These are phyloP conservation scores for Nomada flava DNA, from an alignment of 2,888 invertebrate species.

Conservation along the genomic window DNA sequence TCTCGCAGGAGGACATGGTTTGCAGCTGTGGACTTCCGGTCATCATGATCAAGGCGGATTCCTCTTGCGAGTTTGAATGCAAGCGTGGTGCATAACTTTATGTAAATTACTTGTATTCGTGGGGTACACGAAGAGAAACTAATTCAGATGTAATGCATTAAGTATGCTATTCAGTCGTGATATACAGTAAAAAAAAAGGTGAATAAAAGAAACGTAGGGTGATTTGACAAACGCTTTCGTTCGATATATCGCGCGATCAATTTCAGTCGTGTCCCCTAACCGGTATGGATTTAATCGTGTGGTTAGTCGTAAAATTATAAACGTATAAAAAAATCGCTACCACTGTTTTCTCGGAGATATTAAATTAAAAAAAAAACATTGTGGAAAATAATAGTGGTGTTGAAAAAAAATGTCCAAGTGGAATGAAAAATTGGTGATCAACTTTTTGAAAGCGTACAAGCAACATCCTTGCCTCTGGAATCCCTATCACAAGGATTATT, in stretches of 20 bases:
- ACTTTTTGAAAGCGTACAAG: slow-evolving; percentile 71
- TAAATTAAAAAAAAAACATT: neutral
- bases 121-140: neutral
- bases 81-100: slow-evolving; percentile 13
- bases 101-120: neutral
- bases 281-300: neutral
- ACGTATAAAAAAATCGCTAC: slow-evolving; percentile 18
- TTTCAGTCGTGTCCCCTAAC: slow-evolving; percentile 38
- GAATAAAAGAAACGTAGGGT: neutral
- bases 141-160: neutral
- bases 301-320: slow-evolving; percentile 36
- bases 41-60: slow-evolving; percentile 43
- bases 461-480: slow-evolving; percentile 77
- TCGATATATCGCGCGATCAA: slow-evolving; percentile 45
- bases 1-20: slow-evolving; percentile 33
- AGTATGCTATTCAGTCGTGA: neutral
- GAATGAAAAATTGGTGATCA: slow-evolving; percentile 68
- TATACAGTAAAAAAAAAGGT: slow-evolving; percentile 6
- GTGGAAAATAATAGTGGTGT: neutral
- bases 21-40: slow-evolving; percentile 59
- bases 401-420: slow-evolving; percentile 70
- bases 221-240: slow-evolving; percentile 31
- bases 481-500: slow-evolving; percentile 67
- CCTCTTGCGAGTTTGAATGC: slow-evolving; percentile 17
- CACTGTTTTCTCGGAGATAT: neutral